These are phyloP conservation scores for Lophura nycthemera DNA, from an alignment of 2,113 vertebrate genomes.

Conservation along the genomic window DNA sequence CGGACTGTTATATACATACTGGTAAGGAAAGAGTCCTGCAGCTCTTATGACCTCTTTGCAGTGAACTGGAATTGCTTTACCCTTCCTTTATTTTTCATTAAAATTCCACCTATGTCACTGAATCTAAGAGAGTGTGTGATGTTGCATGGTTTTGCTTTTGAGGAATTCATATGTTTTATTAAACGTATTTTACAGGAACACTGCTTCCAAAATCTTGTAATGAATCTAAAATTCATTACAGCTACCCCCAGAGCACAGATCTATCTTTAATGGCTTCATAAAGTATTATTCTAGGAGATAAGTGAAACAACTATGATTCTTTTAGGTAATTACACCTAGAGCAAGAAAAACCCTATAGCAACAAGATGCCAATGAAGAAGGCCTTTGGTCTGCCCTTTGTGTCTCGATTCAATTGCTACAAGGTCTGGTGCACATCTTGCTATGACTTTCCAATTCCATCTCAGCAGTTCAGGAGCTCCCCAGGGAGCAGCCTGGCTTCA, in stretches of 20 bases:
- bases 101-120: background rate
- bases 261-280: conserved; percentile 31
- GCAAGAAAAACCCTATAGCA: conserved; percentile 1
- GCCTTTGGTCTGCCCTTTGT: background rate
- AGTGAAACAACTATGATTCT: conserved; percentile 9
- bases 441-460: background rate
- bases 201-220: conserved; percentile 33
- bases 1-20: background rate
- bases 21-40: background rate
- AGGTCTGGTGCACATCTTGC: background rate
- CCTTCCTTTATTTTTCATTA: background rate
- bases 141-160: conserved; percentile 35
- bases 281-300: conserved; percentile 27
- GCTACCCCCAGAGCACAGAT: conserved; percentile 21
- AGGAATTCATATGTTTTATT: conserved; percentile 53
- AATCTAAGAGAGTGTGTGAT: background rate
- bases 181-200: background rate
- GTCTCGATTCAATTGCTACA: background rate
- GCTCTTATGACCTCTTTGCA: background rate
- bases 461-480: background rate
- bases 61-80: background rate
- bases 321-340: conserved; percentile 24
- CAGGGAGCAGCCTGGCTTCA: background rate
- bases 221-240: conserved; percentile 17
- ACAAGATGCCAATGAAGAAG: background rate